Evolutionary conservation across 1,140 invertebrate genomes (phyloP).

Genomic region (Aradophagus sp.): DNA sequence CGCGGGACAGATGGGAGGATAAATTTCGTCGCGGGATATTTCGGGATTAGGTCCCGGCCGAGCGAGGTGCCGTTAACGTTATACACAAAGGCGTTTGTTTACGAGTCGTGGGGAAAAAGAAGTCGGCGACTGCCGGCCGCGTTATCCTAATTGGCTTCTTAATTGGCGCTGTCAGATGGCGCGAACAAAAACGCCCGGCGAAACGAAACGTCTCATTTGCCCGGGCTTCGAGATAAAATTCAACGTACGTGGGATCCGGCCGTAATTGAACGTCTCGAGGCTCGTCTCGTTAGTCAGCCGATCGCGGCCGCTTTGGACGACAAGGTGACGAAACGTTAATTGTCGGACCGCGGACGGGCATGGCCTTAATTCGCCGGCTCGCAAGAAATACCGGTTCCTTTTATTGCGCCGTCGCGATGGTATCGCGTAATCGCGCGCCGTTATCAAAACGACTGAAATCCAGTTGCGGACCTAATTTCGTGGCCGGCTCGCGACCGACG

Average conservation of each 20-base stretch:
- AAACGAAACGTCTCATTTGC: constrained; percentile 38
- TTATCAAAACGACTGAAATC: constrained; percentile 5
- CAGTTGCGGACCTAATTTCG: too few relatives aligned
- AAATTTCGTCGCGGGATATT: not conserved
- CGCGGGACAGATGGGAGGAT: too few relatives aligned
- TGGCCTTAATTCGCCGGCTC: not conserved
- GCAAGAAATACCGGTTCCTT: constrained; percentile 5
- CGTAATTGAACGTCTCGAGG: constrained; percentile 33
- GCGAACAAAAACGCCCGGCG: constrained; percentile 28
- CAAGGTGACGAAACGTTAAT: constrained; percentile 30
- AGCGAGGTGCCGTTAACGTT: too few relatives aligned
- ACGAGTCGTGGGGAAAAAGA: constrained; percentile 1
- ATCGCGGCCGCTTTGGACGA: constrained; percentile 5
- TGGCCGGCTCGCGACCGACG: too few relatives aligned
- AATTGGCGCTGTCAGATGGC: constrained; percentile 42
- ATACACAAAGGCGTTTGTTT: constrained; percentile 12
- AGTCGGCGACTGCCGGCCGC: not conserved
- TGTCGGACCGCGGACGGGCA: too few relatives aligned
- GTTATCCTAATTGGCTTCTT: constrained; percentile 40
- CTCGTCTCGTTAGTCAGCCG: constrained; percentile 20
- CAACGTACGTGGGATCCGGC: constrained; percentile 11
- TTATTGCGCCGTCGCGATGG: not conserved
- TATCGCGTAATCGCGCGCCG: not conserved
- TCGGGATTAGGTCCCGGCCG: not conserved
- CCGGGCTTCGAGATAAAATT: constrained; percentile 26